These are phyloP conservation scores for Rousettus madagascariensis DNA, from an alignment of 2,797 vertebrate genomes.

Conservation along the genomic window DNA sequence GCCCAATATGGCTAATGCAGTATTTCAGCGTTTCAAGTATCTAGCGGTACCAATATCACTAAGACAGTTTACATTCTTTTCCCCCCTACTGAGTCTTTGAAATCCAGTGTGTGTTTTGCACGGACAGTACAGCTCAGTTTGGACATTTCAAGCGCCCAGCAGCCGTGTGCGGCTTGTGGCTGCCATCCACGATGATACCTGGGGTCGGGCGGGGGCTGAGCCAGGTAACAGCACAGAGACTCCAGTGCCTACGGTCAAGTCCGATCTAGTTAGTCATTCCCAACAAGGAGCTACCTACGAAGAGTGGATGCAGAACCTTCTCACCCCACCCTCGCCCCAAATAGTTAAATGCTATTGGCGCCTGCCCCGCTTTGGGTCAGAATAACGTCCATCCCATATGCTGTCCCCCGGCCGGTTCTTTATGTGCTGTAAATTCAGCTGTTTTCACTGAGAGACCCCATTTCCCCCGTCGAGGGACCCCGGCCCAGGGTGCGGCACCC, in stretches of 20 bases:
- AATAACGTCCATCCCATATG: neutral
- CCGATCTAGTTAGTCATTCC: neutral
- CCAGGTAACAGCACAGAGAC: too few relatives aligned
- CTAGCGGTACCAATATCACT: too few relatives aligned
- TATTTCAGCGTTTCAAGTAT: neutral
- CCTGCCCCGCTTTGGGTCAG: neutral
- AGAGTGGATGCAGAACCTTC: neutral
- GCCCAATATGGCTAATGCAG: neutral
- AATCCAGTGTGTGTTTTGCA: neutral
- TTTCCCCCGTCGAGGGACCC: neutral
- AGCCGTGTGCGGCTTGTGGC: neutral
- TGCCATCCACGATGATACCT: rapidly evolving
- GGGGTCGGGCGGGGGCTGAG: too few relatives aligned
- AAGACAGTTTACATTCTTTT: neutral
- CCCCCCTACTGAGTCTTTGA: neutral
- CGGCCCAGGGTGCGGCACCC: neutral
- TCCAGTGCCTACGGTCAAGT: too few relatives aligned
- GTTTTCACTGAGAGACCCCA: neutral
- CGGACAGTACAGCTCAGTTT: neutral
- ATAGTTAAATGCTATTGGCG: neutral
- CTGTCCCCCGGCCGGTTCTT: neutral
- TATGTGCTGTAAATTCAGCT: neutral
- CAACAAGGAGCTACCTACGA: neutral
- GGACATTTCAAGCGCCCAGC: neutral
- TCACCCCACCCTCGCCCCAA: neutral